Evolutionary conservation across 2,888 invertebrate species (phyloP), one percentile per base, ranked within the genome.

Genomic region (Eupeodes luniger): DNA sequence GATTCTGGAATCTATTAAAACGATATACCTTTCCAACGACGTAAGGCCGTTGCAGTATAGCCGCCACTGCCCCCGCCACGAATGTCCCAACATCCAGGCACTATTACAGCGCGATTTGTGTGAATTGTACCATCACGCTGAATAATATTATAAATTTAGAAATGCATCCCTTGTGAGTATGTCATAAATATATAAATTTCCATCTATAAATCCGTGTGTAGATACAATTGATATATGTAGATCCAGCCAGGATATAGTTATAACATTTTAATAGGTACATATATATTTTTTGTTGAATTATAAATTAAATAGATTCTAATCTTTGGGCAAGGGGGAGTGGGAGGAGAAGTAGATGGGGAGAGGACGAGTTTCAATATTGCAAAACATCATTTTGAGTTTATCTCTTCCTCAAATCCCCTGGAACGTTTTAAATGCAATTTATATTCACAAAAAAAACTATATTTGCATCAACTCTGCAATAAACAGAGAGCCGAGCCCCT

Each of bases 291-390:
- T 72, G 14, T 70, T 61, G 74, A 67, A 88, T 88, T 84, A 88
- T 88, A 88, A 88, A 88, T 88, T 88, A 83, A 88, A 88, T 88
- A 80, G 84, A 87, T 84, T 84, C 87, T 81, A 88, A 88, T 88
- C 87, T 84, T 62, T 70, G 9, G 19, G 44, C 70, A 53, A 16
- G 34, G 27, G 14, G 0, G 36, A 59, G 12, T 1, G 27, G 19
- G n/a, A 36, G 14, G 27, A 6, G 11, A 12, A 5, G 40, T 36
- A 19, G 61, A n/a, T 4, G n/a, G n/a, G 4, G n/a, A 3, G 61
- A 34, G 74, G 62, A 69, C 53, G 62, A 36, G n/a, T 84, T 81
- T 81, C 67, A 77, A 81, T 66, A 49, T 74, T 59, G 83, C 51
- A 74, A 83, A 84, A 75, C 84, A 81, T 74, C 77, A 74, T 88